Conservation (phyloP, 92 coral and sea anemone genomes). For the Paramuricea clavata region DNA sequence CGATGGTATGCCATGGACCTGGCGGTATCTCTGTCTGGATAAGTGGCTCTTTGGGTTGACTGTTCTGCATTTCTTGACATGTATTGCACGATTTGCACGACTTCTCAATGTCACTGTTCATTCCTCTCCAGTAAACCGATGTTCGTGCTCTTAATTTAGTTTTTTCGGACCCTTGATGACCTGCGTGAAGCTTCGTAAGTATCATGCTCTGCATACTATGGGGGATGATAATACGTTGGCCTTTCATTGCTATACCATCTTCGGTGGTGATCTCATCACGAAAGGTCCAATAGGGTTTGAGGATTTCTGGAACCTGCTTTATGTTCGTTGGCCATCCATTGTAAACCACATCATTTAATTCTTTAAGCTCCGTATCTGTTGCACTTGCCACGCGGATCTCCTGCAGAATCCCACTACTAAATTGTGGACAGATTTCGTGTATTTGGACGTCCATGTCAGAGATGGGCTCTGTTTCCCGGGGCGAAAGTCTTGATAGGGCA, state of each 20-base stretch:
- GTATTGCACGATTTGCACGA: too few relatives aligned
- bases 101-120: too few relatives aligned
- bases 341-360: constrained; percentile 52
- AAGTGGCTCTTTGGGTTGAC: too few relatives aligned
- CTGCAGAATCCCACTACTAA: constrained; percentile 46
- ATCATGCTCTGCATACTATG: constrained; percentile 41
- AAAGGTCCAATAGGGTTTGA: constrained; percentile 57
- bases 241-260: constrained; percentile 54
- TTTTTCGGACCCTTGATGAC: too few relatives aligned
- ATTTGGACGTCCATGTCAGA: constrained; percentile 56
- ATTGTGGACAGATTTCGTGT: constrained; percentile 53
- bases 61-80: too few relatives aligned
- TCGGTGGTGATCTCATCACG: constrained; percentile 53
- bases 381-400: constrained; percentile 13
- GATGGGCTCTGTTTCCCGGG: constrained; percentile 27
- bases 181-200: too few relatives aligned
- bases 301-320: constrained; percentile 43
- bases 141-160: too few relatives aligned
- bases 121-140: too few relatives aligned
- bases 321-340: constrained; percentile 62
- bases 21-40: too few relatives aligned
- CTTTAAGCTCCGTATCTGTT: constrained; percentile 38
- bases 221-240: constrained; percentile 60
- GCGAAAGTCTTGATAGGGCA: constrained; percentile 60
- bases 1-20: too few relatives aligned